Evolutionary conservation across 2,888 invertebrate species (phyloP).

Genomic region (Drosophila rubida): DNA sequence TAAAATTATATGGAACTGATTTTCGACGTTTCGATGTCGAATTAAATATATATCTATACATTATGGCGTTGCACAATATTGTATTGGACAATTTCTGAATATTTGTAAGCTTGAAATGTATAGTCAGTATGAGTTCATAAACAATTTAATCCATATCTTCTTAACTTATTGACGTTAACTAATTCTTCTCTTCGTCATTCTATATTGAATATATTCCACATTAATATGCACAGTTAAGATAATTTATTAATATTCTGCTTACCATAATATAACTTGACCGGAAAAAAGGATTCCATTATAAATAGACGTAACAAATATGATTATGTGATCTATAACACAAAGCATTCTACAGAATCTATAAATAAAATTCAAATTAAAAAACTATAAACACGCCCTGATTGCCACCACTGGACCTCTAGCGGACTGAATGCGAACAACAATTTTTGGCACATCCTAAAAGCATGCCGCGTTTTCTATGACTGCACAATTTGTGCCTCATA

Average conservation of each 20-base stretch:
- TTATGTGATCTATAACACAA: background rate
- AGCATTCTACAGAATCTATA: background rate
- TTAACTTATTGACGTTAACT: too few relatives aligned
- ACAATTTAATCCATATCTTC: background rate
- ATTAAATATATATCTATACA: conserved; percentile 1
- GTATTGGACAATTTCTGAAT: background rate
- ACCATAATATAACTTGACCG: background rate
- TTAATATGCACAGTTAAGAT: background rate
- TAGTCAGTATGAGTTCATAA: background rate
- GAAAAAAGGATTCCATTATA: background rate
- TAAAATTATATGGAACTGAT: conserved; percentile 17
- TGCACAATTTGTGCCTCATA: background rate
- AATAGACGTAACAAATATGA: background rate
- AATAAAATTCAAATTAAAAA: background rate
- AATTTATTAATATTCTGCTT: background rate
- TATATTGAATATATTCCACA: background rate
- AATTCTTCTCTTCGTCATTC: background rate
- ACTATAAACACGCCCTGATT: background rate
- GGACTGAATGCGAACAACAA: background rate
- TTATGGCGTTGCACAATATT: background rate
- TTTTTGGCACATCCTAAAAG: background rate
- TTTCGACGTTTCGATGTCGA: conserved; percentile 4
- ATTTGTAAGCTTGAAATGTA: background rate
- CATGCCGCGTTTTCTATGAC: background rate
- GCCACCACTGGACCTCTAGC: background rate